Conservation (phyloP, 2,797 vertebrate genomes). For the Thalassophryne amazonica region DNA sequence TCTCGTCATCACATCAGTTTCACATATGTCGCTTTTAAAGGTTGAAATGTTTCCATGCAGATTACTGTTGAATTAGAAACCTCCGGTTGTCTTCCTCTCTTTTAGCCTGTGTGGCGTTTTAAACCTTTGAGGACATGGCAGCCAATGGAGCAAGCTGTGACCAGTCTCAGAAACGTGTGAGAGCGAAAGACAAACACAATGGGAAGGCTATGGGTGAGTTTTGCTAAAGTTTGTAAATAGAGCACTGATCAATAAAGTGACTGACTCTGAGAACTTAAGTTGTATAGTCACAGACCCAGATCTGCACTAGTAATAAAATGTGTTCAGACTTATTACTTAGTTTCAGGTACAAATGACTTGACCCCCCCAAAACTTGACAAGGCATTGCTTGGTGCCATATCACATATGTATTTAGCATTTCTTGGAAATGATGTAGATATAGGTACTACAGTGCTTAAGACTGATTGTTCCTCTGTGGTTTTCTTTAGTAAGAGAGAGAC, state of each 20-base stretch:
- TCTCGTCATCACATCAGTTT: no score
- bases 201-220: constrained; percentile 87
- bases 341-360: neutral
- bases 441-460: neutral
- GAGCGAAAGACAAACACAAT: constrained; percentile 89
- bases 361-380: neutral
- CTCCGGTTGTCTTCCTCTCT: neutral
- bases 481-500: constrained; percentile 80
- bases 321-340: neutral
- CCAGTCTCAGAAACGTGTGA: constrained; percentile 83
- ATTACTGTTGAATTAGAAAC: neutral
- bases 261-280: neutral
- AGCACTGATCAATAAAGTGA: neutral
- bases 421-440: neutral
- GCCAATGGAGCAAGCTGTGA: constrained; percentile 93
- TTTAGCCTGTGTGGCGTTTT: constrained; percentile 63
- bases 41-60: neutral
- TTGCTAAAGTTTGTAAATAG: neutral
- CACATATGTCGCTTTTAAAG: no score
- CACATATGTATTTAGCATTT: constrained; percentile 12
- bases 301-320: constrained; percentile 10
- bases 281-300: neutral
- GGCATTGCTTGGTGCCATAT: neutral
- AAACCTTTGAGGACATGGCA: constrained; percentile 88
- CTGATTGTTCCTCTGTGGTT: constrained; percentile 10